Evolutionary conservation across 2,113 vertebrate species (phyloP).

Genomic region (Panthera tigris): DNA sequence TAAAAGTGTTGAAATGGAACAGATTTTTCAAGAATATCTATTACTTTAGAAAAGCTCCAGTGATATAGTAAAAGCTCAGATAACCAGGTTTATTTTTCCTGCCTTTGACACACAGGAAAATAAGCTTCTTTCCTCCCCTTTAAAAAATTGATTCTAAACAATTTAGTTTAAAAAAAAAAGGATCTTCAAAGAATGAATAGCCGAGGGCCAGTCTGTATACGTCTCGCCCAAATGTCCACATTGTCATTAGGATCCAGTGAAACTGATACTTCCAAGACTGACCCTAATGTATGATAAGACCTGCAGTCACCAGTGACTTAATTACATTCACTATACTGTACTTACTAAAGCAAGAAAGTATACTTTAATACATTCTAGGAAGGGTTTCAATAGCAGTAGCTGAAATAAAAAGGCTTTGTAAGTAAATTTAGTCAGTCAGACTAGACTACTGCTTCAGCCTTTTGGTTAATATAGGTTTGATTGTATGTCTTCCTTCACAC

Average conservation of each 20-base stretch:
- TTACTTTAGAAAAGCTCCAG: conserved; percentile 58
- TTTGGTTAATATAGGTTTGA: conserved; percentile 11
- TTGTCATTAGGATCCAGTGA: background rate
- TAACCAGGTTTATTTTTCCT: conserved; percentile 63
- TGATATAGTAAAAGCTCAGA: conserved; percentile 44
- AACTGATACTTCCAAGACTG: background rate
- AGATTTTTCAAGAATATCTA: conserved; percentile 66
- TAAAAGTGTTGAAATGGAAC: conserved; percentile 61
- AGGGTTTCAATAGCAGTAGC: conserved; percentile 34
- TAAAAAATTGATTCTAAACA: conserved; percentile 57
- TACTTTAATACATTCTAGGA: conserved; percentile 38
- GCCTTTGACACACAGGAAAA: conserved; percentile 60
- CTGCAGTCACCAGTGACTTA: conserved; percentile 17
- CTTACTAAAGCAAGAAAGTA: conserved; percentile 8
- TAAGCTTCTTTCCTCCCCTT: conserved; percentile 43
- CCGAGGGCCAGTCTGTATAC: background rate
- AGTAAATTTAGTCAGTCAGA: conserved; percentile 45
- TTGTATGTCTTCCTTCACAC: background rate
- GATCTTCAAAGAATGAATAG: background rate
- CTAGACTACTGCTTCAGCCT: background rate
- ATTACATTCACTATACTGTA: conserved; percentile 15
- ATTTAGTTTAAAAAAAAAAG: background rate
- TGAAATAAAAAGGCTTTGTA: conserved; percentile 48
- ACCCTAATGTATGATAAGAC: background rate
- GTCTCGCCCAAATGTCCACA: background rate